Evolutionary conservation across 2,888 invertebrate species (phyloP), one percentile per base, ranked within the genome.

Genomic region (Epirrhoe alternata): DNA sequence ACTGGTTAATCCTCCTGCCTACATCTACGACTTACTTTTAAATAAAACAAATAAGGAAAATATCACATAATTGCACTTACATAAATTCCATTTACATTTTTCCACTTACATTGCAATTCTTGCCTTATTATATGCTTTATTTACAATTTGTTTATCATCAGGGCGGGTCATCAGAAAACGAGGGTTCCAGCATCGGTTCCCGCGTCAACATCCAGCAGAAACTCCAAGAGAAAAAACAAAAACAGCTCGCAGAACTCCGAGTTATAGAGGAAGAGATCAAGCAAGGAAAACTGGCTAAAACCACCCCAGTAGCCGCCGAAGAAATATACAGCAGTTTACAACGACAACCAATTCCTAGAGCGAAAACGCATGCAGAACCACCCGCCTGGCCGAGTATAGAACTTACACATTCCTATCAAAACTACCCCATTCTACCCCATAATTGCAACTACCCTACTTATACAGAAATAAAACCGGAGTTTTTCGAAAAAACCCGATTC

Each of bases 151-250:
- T 61, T 24, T 7, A 64, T 61, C 3, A 16, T 10, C 81, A 94
- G 92, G 95, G 95, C 54, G 95, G 95, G 0, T 95, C 96, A 12
- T 96, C 96, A 77, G 97, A 96, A 84, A 96, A 96, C 85, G 97
- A 97, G 81, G 95, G 95, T 0, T 96, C 96, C 45, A 96, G 95
- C 77, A 95, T 96, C 0, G 95, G 95, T 0, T 96, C 97, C 6
- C 94, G 97, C 10, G 96, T 97, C 38, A 97, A 97, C 84, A 97
- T 97, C 69, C 97, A 97, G 70, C 97, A 97, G 77, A 97, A 97
- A 82, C 90, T 97, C 0, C 96, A 97, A 81, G 97, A 97, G 83
- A 97, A 98, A 83, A 97, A 97, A 78, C 97, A 97, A 78, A 97
- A 97, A 72, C 97, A 98, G 79, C 89, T 97, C 33, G 97, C 97